These are phyloP conservation scores for Doryteuthis pealeii DNA, from an alignment of 1,140 invertebrate species.

Conservation along the genomic window DNA sequence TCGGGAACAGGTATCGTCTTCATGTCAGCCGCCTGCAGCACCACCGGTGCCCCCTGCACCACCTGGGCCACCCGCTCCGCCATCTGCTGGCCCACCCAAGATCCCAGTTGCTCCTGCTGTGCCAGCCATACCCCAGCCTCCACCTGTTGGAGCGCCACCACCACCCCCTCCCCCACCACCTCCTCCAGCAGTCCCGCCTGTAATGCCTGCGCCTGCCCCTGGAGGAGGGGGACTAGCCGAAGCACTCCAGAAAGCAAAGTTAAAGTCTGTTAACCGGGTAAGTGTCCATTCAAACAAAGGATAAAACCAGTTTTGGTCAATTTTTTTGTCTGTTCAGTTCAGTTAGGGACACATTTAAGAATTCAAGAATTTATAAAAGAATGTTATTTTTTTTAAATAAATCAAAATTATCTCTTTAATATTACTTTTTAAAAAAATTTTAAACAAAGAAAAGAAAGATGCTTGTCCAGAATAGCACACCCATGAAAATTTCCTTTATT, in stretches of 20 bases:
- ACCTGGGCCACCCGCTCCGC: not conserved
- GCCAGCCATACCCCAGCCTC: slow-evolving; percentile 1
- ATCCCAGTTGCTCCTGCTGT: slow-evolving; percentile 10
- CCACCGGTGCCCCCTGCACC: slow-evolving; percentile 11
- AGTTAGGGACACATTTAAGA: too few species aligned
- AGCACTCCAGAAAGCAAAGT: slow-evolving; percentile 10
- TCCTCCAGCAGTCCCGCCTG: not conserved
- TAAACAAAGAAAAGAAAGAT: too few species aligned
- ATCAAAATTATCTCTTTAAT: too few species aligned
- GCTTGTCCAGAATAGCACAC: too few species aligned
- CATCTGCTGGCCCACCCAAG: not conserved
- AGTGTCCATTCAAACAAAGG: not conserved
- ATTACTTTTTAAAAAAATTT: too few species aligned
- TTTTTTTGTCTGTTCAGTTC: too few species aligned
- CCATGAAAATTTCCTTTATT: too few species aligned
- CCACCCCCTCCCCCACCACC: slow-evolving; percentile 6
- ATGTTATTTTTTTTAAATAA: too few species aligned
- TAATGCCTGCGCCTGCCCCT: not conserved
- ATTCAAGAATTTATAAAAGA: too few species aligned
- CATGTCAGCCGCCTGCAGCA: slow-evolving; percentile 4
- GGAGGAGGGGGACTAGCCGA: slow-evolving; percentile 8
- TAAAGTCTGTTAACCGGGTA: slow-evolving; percentile 5
- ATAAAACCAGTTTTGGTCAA: too few species aligned
- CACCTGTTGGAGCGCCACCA: slow-evolving; percentile 8
- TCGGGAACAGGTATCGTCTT: slow-evolving; percentile 2